phyloP scores from a whole-genome alignment of 2,888 invertebrate genomes.

The Mesorhabditis belari region DNA sequence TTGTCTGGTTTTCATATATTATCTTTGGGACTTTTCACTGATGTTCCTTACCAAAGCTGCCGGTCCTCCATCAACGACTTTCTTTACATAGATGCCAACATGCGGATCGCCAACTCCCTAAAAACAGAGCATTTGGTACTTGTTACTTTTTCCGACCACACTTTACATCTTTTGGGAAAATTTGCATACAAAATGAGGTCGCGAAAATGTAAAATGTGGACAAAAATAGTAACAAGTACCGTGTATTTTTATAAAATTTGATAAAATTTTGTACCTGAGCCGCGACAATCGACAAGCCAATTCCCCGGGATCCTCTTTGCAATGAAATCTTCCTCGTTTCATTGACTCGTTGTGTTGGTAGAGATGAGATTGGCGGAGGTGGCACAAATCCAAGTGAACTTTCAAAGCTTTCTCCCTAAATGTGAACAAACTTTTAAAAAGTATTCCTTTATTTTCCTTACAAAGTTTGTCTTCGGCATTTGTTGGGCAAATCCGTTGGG shows the following conservation, averaged over 20 bases:
- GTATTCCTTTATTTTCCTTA: neutral
- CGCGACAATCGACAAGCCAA: constrained; percentile 96
- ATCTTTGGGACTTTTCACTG: neutral
- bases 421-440: neutral
- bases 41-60: constrained; percentile 56
- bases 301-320: constrained; percentile 85
- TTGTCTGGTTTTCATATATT: neutral
- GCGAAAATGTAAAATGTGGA: neutral
- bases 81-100: constrained; percentile 95
- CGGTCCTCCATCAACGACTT: constrained; percentile 77
- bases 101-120: constrained; percentile 73
- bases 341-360: constrained; percentile 12
- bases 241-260: neutral
- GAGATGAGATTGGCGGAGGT: too few relatives aligned
- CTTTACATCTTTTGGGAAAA: neutral
- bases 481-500: neutral
- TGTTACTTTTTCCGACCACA: neutral
- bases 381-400: too few relatives aligned
- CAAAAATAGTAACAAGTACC: neutral
- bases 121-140: constrained; percentile 34
- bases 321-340: constrained; percentile 20
- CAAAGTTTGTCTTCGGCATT: neutral
- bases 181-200: neutral
- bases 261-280: constrained; percentile 68
- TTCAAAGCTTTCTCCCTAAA: constrained; percentile 26